phyloP scores from a whole-genome alignment of 2,888 invertebrate species.

The Drosophila longiperda region DNA sequence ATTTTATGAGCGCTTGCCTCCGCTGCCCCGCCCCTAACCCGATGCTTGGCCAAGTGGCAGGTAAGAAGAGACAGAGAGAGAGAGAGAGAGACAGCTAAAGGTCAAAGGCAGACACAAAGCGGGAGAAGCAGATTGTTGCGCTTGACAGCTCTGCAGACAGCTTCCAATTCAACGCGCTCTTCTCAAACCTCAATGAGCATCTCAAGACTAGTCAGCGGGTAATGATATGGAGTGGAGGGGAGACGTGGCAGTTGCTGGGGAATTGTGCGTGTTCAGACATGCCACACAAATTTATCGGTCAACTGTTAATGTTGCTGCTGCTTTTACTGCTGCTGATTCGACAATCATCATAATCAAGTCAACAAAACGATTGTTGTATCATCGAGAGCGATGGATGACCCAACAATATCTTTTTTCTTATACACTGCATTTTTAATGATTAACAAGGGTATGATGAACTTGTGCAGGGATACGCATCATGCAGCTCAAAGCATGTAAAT shows the following conservation, averaged over 20 bases:
- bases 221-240: neutral
- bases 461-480: neutral
- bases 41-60: neutral
- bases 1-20: constrained; percentile 54
- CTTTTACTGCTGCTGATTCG: constrained; percentile 6
- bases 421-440: neutral
- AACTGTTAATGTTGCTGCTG: constrained; percentile 8
- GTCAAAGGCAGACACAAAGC: constrained; percentile 39
- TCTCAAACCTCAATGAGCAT: constrained; percentile 46
- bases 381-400: constrained; percentile 5
- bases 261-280: constrained; percentile 36
- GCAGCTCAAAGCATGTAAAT: neutral
- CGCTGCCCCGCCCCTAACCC: neutral
- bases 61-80: neutral
- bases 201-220: neutral
- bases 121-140: constrained; percentile 29
- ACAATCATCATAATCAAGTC: constrained; percentile 58
- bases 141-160: constrained; percentile 73
- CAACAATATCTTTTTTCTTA: constrained; percentile 10
- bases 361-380: constrained; percentile 28
- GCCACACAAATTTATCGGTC: constrained; percentile 28
- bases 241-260: neutral
- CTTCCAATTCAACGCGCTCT: constrained; percentile 73
- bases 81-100: constrained; percentile 22
- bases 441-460: neutral